phyloP scores from a whole-genome alignment of 1,140 invertebrate genomes.

The Saccostrea glomerata region DNA sequence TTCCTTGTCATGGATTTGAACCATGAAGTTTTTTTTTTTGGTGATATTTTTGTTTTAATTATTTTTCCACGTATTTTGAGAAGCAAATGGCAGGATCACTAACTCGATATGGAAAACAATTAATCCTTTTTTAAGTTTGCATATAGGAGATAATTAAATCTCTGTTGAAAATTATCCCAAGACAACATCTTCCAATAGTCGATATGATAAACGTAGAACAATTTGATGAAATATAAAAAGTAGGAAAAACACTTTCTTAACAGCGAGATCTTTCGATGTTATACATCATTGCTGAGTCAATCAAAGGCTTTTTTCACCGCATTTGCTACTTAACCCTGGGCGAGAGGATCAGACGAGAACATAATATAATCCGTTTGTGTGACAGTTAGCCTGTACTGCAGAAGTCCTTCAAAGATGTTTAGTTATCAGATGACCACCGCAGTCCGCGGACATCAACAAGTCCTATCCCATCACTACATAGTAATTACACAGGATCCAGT shows the following conservation, averaged over 20 bases:
- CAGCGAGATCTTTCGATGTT: background rate
- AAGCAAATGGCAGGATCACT: background rate
- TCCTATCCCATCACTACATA: background rate
- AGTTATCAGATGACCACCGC: background rate
- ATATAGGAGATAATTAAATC: background rate
- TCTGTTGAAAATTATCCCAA: background rate
- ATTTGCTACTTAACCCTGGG: background rate
- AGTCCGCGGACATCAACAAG: background rate
- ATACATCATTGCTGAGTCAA: background rate
- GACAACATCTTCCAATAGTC: background rate
- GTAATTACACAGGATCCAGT: background rate
- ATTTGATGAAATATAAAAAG: background rate
- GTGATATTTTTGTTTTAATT: background rate
- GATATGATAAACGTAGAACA: background rate
- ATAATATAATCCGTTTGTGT: slow-evolving; percentile 4
- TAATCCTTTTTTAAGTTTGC: background rate
- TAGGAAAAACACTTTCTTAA: background rate
- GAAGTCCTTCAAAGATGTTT: background rate
- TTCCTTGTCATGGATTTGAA: background rate
- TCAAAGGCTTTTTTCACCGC: background rate
- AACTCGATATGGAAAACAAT: background rate
- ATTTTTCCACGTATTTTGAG: background rate
- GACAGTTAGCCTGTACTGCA: background rate
- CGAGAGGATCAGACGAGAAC: background rate
- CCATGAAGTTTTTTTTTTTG: background rate